A percentile compares a stretch with the other conserved stretches of the same genome.
Evolutionary conservation across 2,113 vertebrate genomes (phyloP).

Genomic region (Oplegnathus fasciatus): DNA sequence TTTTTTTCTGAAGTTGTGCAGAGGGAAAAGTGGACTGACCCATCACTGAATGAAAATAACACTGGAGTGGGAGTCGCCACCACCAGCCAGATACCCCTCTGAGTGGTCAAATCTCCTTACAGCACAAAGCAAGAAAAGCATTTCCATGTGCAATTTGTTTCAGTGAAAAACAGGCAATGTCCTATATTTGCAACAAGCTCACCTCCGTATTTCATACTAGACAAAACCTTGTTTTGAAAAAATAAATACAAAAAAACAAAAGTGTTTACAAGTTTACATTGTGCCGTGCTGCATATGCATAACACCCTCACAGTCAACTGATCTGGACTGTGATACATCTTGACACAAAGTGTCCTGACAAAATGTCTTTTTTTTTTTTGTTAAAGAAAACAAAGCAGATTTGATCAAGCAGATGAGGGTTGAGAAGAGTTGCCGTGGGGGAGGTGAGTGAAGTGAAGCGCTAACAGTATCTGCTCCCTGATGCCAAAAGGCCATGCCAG

Average conservation of each 20-base stretch:
- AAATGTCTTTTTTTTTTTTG: conserved; percentile 39
- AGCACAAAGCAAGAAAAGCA: conserved; percentile 68
- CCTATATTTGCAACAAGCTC: conserved; percentile 66
- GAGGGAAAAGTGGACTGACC: conserved; percentile 49
- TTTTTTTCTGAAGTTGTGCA: conserved; percentile 62
- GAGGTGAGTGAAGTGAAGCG: conserved; percentile 27
- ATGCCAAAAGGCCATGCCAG: conserved; percentile 75
- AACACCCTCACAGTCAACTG: conserved; percentile 64
- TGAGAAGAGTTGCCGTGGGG: conserved; percentile 8
- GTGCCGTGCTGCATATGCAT: conserved; percentile 80
- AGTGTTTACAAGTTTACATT: conserved; percentile 77
- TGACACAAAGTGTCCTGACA: conserved; percentile 54
- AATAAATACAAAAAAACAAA: conserved; percentile 64
- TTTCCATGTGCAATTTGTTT: conserved; percentile 74
- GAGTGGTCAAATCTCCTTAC: conserved; percentile 65
- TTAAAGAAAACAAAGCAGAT: conserved; percentile 55
- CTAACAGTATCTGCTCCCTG: conserved; percentile 68
- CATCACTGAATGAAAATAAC: conserved; percentile 42
- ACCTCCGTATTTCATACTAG: conserved; percentile 51
- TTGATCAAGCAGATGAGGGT: conserved; percentile 57
- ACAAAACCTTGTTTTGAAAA: conserved; percentile 71
- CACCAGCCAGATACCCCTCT: conserved; percentile 39
- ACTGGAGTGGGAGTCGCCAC: conserved; percentile 29
- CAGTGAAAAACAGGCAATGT: conserved; percentile 75
- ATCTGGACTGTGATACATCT: conserved; percentile 54